A percentile compares a stretch with the other conserved stretches of the same genome.
Conservation (phyloP, 1,140 invertebrate genomes). For the Diorhabda sublineata region DNA sequence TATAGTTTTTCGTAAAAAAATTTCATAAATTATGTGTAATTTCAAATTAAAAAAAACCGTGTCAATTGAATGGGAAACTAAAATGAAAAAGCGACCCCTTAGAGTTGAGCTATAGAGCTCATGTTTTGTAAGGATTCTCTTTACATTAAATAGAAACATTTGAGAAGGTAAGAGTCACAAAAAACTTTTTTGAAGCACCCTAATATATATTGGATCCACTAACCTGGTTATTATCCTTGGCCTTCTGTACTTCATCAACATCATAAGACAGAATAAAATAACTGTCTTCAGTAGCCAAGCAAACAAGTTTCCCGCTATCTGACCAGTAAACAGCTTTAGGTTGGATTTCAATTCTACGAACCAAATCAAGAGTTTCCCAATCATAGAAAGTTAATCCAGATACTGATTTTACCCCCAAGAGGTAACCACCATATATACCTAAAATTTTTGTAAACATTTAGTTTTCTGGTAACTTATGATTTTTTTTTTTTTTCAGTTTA, state of each 20-base stretch:
- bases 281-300: constrained; percentile 91
- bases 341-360: constrained; percentile 94
- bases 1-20: too few relatives aligned
- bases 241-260: constrained; percentile 65
- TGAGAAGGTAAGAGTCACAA: too few relatives aligned
- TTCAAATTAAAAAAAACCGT: too few relatives aligned
- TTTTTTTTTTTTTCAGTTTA: too few relatives aligned
- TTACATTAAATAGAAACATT: too few relatives aligned
- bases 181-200: too few relatives aligned
- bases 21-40: too few relatives aligned
- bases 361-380: constrained; percentile 90
- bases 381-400: constrained; percentile 93
- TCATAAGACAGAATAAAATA: constrained; percentile 95
- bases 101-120: too few relatives aligned
- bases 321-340: constrained; percentile 95
- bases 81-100: too few relatives aligned
- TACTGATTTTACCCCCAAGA: constrained; percentile 91
- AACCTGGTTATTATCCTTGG: constrained; percentile 65
- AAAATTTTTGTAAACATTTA: background rate
- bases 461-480: too few relatives aligned
- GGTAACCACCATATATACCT: constrained; percentile 86
- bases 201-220: background rate
- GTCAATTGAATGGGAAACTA: too few relatives aligned
- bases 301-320: constrained; percentile 91
- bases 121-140: too few relatives aligned